phyloP scores from a whole-genome alignment of 2,888 invertebrate species.

The Pelosia muscerda region DNA sequence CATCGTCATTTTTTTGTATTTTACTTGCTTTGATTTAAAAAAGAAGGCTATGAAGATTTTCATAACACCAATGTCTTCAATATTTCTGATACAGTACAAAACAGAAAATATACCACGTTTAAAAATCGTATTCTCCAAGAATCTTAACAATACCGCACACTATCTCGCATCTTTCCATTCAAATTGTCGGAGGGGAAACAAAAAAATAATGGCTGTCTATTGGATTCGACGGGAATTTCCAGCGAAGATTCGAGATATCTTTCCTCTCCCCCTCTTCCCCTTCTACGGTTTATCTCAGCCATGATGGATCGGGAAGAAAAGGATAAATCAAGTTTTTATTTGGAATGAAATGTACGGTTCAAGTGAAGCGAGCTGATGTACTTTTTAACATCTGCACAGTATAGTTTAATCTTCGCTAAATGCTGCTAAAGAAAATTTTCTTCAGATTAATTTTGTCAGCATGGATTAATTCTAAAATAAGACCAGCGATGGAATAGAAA shows the following conservation, averaged over 20 bases:
- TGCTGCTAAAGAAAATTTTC: not conserved
- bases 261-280: constrained; percentile 41
- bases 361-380: constrained; percentile 34
- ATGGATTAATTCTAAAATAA: not conserved
- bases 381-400: constrained; percentile 10
- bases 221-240: constrained; percentile 52
- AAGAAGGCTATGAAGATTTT: not conserved
- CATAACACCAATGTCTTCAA: not conserved
- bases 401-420: constrained; percentile 2
- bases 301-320: constrained; percentile 75
- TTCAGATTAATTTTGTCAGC: not conserved
- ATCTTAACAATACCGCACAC: constrained; percentile 47
- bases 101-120: constrained; percentile 15
- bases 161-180: constrained; percentile 53
- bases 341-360: constrained; percentile 52
- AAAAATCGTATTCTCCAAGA: constrained; percentile 33
- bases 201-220: constrained; percentile 53
- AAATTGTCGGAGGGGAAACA: constrained; percentile 49
- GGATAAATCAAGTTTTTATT: constrained; percentile 78
- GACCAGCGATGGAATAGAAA: not conserved
- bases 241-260: constrained; percentile 56
- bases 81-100: not conserved
- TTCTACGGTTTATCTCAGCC: constrained; percentile 66
- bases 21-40: not conserved
- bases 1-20: too few relatives aligned